Evolutionary conservation across 2,797 vertebrate species (phyloP).

Genomic region (Alca torda): DNA sequence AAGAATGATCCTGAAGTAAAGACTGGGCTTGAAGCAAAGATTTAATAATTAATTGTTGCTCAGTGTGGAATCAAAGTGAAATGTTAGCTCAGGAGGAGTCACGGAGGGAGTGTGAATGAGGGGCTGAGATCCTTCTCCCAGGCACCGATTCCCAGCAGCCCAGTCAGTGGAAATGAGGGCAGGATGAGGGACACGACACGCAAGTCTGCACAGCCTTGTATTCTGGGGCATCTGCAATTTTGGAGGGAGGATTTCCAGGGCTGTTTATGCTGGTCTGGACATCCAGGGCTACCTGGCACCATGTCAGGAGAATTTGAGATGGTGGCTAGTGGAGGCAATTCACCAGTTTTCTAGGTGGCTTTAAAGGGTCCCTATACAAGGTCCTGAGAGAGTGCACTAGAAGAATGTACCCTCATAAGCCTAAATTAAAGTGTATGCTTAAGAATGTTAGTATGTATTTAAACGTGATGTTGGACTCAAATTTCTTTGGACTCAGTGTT

Average conservation of each 20-base stretch:
- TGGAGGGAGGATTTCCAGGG: background rate
- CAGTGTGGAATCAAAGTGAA: background rate
- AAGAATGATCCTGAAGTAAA: background rate
- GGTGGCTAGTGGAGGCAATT: background rate
- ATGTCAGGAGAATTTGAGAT: background rate
- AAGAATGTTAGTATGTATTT: background rate
- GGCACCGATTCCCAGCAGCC: fast-evolving
- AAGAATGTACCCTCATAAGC: background rate
- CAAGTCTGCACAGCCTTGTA: background rate
- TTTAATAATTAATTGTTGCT: background rate
- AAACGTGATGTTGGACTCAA: background rate
- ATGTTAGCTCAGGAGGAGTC: background rate
- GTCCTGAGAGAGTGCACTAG: background rate
- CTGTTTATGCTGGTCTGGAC: background rate
- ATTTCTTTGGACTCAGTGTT: background rate
- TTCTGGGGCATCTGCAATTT: background rate
- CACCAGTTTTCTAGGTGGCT: background rate
- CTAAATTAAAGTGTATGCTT: background rate
- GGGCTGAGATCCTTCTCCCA: background rate
- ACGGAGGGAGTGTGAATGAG: background rate
- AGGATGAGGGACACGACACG: background rate
- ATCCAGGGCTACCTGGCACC: background rate
- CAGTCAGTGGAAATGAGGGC: background rate
- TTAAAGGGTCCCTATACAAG: background rate
- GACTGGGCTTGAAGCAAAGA: background rate